Evolutionary conservation across 2,888 invertebrate genomes (phyloP).

Genomic region (Athetis lepigone): DNA sequence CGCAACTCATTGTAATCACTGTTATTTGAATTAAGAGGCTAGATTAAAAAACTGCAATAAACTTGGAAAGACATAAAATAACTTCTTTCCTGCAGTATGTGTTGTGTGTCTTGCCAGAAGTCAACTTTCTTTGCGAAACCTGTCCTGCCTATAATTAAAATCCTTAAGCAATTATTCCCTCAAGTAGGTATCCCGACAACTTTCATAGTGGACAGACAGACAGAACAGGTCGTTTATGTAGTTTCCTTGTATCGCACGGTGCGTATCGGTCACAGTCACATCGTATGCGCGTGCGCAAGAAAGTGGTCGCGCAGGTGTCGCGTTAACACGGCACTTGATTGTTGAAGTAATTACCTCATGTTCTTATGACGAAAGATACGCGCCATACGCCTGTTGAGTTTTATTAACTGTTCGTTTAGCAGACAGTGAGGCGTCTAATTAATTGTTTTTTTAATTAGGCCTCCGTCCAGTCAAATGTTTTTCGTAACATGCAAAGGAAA

Average conservation of each 20-base stretch:
- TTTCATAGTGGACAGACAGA: slow-evolving; percentile 40
- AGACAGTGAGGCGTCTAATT: slow-evolving; percentile 12
- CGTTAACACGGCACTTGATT: slow-evolving; percentile 66
- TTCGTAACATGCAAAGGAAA: slow-evolving; percentile 14
- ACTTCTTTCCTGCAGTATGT: no score
- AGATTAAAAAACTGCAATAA: not conserved
- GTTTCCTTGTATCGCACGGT: slow-evolving; percentile 33
- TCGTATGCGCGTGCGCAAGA: slow-evolving; percentile 63
- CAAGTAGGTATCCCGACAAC: slow-evolving; percentile 38
- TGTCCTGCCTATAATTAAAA: slow-evolving; percentile 21
- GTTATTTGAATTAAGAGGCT: not conserved
- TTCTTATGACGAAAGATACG: slow-evolving; percentile 27
- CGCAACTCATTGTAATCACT: not conserved
- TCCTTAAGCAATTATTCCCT: slow-evolving; percentile 19
- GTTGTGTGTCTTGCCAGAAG: slow-evolving; percentile 6
- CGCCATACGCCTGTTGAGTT: slow-evolving; percentile 13
- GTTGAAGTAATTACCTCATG: slow-evolving; percentile 64
- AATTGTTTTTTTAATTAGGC: slow-evolving; percentile 22
- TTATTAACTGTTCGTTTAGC: slow-evolving; percentile 28
- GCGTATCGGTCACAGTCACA: slow-evolving; percentile 44
- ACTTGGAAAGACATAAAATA: not conserved
- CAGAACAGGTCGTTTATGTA: slow-evolving; percentile 33
- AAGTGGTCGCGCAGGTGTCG: slow-evolving; percentile 68
- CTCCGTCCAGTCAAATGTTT: slow-evolving; percentile 4
- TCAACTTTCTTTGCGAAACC: slow-evolving; percentile 39